A percentile compares a stretch with the other conserved stretches of the same genome.
Evolutionary conservation across 2,113 vertebrate genomes (phyloP).

Genomic region (Cettia cetti): DNA sequence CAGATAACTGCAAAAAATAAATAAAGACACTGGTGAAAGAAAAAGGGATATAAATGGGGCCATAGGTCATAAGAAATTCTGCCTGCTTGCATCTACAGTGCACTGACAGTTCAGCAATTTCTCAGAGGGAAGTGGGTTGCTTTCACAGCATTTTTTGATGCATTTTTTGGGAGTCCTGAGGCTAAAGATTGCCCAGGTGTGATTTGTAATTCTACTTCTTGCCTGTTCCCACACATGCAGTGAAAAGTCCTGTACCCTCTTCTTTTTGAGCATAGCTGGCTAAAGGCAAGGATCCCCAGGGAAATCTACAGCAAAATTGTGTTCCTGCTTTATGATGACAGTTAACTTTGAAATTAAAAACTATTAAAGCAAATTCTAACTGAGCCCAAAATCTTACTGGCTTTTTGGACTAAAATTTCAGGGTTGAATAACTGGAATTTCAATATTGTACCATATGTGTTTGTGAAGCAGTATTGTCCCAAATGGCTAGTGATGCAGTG

Average conservation of each 20-base stretch:
- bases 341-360: neutral
- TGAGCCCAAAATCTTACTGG: neutral
- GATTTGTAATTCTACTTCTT: neutral
- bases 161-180: neutral
- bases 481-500: neutral
- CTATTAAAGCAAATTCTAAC: neutral
- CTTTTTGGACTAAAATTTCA: neutral
- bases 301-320: neutral
- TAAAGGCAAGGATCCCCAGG: neutral
- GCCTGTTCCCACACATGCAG: neutral
- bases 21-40: neutral
- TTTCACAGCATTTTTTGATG: neutral
- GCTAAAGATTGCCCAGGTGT: neutral
- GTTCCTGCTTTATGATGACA: neutral
- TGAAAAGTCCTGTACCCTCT: neutral
- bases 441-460: neutral
- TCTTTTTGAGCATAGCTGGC: neutral
- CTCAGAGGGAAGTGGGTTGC: neutral
- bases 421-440: neutral
- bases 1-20: neutral
- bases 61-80: neutral
- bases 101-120: neutral
- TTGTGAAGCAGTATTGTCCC: neutral
- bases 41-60: neutral
- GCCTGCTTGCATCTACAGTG: neutral